Conservation (phyloP, 2,113 vertebrate genomes). For the Athene noctua region DNA sequence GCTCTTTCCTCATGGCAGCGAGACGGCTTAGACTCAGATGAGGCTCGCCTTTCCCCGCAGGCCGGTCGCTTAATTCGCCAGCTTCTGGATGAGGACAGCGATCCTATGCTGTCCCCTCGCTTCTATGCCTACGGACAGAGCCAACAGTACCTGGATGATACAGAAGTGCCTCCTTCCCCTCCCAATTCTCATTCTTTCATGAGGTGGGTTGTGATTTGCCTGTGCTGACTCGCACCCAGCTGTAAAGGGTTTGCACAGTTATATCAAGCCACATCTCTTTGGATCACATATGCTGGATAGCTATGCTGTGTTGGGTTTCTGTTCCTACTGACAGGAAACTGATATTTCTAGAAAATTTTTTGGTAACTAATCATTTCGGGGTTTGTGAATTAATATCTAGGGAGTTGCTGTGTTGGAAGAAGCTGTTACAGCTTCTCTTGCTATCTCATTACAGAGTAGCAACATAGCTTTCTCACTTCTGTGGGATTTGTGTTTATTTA, state of each 20-base stretch:
- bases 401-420: background rate
- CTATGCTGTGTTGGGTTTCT: background rate
- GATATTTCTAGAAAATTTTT: background rate
- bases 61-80: conserved; percentile 87
- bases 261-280: background rate
- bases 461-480: background rate
- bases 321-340: background rate
- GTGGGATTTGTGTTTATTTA: background rate
- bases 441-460: background rate
- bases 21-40: conserved; percentile 83
- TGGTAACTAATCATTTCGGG: background rate
- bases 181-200: conserved; percentile 93
- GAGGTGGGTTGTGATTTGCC: conserved; percentile 77
- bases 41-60: conserved; percentile 88
- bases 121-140: conserved; percentile 92
- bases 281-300: fast-evolving
- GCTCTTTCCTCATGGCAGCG: conserved; percentile 85
- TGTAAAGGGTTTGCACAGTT: background rate
- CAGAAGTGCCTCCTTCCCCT: conserved; percentile 97
- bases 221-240: background rate
- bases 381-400: background rate
- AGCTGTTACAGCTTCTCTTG: background rate
- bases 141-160: conserved; percentile 93
- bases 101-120: conserved; percentile 95
- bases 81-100: conserved; percentile 88